Evolutionary conservation across 1,140 invertebrate genomes (phyloP).

Genomic region (Sycophaga agraensis): DNA sequence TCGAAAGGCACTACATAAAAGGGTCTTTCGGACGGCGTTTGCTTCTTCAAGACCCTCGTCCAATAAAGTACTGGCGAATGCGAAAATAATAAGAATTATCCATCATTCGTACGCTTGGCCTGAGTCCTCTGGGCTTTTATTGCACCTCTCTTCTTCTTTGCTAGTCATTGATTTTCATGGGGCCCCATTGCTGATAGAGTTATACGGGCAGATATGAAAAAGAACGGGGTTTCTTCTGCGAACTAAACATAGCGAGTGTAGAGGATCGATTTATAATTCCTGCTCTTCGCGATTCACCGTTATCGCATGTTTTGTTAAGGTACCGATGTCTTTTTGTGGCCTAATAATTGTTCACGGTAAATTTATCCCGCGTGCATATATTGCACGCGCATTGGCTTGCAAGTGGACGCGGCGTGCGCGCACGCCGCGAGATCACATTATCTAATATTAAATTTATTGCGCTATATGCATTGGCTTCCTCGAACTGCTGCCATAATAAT

Average conservation of each 20-base stretch:
- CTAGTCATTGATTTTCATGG: conserved; percentile 25
- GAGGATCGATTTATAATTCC: conserved; percentile 5
- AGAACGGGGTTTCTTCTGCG: too few species aligned
- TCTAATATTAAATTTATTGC: conserved; percentile 13
- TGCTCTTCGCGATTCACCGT: neutral
- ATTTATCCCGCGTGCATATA: too few species aligned
- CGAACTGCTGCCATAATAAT: too few species aligned
- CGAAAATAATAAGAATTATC: conserved; percentile 25
- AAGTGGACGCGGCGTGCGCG: neutral
- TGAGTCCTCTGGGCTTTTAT: neutral
- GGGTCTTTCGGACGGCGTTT: too few species aligned
- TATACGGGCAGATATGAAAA: neutral
- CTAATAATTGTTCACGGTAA: neutral
- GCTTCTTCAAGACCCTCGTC: too few species aligned
- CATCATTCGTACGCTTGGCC: conserved; percentile 3
- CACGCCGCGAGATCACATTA: conserved; percentile 1
- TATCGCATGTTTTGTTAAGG: neutral
- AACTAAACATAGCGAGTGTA: too few species aligned
- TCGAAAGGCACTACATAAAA: too few species aligned
- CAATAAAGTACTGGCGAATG: neutral
- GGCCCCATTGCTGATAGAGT: neutral
- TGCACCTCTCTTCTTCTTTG: neutral
- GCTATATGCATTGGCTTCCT: too few species aligned
- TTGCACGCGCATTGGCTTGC: neutral
- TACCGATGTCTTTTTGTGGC: neutral